Base-by-base conservation (phyloP, 2,888 invertebrate genomes). In the Drosophila meridiana region DNA sequence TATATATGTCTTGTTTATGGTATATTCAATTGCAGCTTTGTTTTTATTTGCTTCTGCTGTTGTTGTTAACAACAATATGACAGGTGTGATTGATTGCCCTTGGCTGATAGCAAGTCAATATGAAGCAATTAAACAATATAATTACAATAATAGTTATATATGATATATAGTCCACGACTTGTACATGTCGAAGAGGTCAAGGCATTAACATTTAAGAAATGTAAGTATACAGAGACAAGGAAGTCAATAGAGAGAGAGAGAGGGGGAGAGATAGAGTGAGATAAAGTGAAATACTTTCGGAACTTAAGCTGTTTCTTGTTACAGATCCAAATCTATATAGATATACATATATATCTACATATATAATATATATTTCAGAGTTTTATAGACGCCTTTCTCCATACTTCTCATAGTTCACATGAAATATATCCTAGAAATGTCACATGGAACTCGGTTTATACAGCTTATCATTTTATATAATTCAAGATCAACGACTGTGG, bases 51-150 rank as follows among this genome's bases (percentile, higher is more conserved):
- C 4, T 32, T 9, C 2, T 50, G 53, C 7, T 4, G 36, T 40
- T 55, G 55, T 28, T 53, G 43, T 13, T 32, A 30, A 13, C 57
- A 32, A 20, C 59, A 36, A 30, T 20, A 20, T 30, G 48, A 42
- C 71, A 56, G 62, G 26, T 55, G 64, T 79, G 75, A 77, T 77
- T 79, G 77, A 77, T 77, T 69, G 64, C 66, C 66, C 32, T 53
- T 63, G 28, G 48, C 61, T 28, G 55, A 77, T 59, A 47, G 52
- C 42, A 50, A 52, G 45, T 36, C 53, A 63, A 77, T 62, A 61
- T 28, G 64, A 56, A 66, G 69, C 79, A 73, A 77, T 78, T 78
- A 63, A 62, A 74, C 69, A 61, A 77, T 59, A 55, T 32, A 64
- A 59, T 43, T 45, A 45, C 42, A 38, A 20, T 57, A 62, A 62